Base-by-base conservation (phyloP, 2,888 invertebrate genomes). In the Pollenia labialis region DNA sequence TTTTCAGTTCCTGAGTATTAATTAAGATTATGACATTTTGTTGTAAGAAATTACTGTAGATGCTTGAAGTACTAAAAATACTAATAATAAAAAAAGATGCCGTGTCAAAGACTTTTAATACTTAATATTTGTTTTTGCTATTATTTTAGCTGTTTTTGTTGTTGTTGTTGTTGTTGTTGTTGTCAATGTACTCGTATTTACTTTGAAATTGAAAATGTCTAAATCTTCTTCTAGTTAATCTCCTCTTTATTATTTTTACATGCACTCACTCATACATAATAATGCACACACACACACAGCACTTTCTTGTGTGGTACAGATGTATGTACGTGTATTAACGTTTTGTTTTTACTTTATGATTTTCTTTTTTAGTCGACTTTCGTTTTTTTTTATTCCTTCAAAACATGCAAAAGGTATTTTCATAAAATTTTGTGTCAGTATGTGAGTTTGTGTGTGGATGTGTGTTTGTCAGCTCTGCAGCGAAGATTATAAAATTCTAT, bases 21-120 rank as follows among this genome's bases (percentile, higher is more conserved):
- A 86, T 86, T 80, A 86, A 75, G 86, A 82, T 86, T 86, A 80
- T 86, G 86, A 86, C 83, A 83, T 86, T 75, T 83, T 80, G 44
- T 58, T n/a, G 42, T 60, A 85, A 71, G 62, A 81, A 76, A 81
- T 56, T 58, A 52, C 62, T 81, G n/a, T 32, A 64, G 64, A 52
- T 64, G 72, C 46, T 32, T 77, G 64, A 69, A 79, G 68, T 74
- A 66, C 46, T 32, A 77, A 23, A 71, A 54, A 48, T 80, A 52
- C 32, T 69, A 44, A 71, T 71, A 44, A 46, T n/a, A 18, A 12
- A 42, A 56, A 54, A 72, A 50, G 8, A 62, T 52, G 52, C 50
- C 68, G 72, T 84, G 79, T 79, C 66, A 40, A 79, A 85, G 84
- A 46, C 74, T 85, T 72, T 77, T 66, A 85, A 75, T 84, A 79